Percentiles rank a stretch among this genome's conserved stretches.
phyloP scores from a whole-genome alignment of 2,113 vertebrate genomes.

The Sander vitreus region DNA sequence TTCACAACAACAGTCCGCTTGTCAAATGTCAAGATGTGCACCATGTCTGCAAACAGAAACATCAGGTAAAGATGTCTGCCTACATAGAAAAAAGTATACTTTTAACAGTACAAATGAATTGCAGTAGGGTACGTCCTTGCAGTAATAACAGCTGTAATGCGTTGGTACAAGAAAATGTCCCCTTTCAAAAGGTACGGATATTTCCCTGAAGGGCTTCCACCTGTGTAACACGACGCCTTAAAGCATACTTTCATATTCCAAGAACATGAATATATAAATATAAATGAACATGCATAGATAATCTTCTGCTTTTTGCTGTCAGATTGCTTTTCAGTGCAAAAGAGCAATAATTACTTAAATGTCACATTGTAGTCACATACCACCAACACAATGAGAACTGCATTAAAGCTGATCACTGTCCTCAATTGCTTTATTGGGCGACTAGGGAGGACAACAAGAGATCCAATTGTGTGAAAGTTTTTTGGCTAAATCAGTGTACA shows the following conservation, averaged over 20 bases:
- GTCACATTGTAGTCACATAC: background rate
- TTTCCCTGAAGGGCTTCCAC: conserved; percentile 18
- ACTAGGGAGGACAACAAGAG: no score
- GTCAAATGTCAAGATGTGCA: no score
- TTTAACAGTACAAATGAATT: background rate
- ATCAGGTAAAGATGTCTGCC: background rate
- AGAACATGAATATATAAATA: conserved; percentile 60
- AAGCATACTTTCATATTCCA: conserved; percentile 46
- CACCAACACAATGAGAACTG: background rate
- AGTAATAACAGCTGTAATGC: conserved; percentile 7
- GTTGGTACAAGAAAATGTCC: conserved; percentile 7
- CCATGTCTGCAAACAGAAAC: background rate
- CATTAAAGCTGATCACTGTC: background rate
- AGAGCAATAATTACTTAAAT: conserved; percentile 21
- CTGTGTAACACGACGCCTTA: conserved; percentile 13
- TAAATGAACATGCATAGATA: conserved; percentile 61
- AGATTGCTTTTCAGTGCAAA: conserved; percentile 6
- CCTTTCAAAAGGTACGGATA: conserved; percentile 4
- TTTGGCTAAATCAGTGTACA: no score
- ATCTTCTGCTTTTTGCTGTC: conserved; percentile 10
- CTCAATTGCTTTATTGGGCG: background rate
- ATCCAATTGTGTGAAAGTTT: no score
- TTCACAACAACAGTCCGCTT: background rate
- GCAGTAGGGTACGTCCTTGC: background rate
- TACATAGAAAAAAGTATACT: background rate